Evolutionary conservation across 2,797 vertebrate genomes (phyloP), one percentile per base, ranked within the genome.

Genomic region (Diglossa cyanea): DNA sequence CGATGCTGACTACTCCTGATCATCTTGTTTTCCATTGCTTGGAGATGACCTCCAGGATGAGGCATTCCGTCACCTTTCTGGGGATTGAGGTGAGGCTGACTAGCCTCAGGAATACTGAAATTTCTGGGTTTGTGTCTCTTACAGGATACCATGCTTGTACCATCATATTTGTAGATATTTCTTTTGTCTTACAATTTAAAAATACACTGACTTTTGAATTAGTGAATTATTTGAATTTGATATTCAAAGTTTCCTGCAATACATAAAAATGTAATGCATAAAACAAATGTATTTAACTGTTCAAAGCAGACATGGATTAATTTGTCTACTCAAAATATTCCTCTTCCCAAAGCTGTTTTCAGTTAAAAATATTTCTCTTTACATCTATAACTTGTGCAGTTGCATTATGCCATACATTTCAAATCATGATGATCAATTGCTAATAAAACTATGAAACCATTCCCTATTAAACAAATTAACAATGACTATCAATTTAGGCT

Each of bases 401-500:
- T 84, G 15, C 30, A 48, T 55, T 63, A 76, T 66, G 37, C 18
- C 40, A 76, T 25, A 88, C 85, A 88, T 95, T 95, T 88, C 73
- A 93, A 95, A 94, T 54, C 19, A 95, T 30, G 26, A 40, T 21
- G 26, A 61, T 21, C 91, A 71, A 87, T 55, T 87, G 61, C 18
- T 93, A 96, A 95, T 87, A 96, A 97, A 86, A 95, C 71, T 93
- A 65, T 81, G 33, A 92, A 97, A 95, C 53, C 17, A 66, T 95
- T 93, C 66, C 60, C 70, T 90, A 93, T 96, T 96, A 95, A 97
- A 92, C 48, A 87, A 96, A 95, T 95, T 97, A 97, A 88, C 47
- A 94, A 31, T 88, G 60, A 68, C 74, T 97, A 93, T 88, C 77
- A 94, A 87, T 96, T 97, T 93, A 95, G 82, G 91, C 71, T 93